These are phyloP conservation scores for Tonatia bakeri DNA, from an alignment of 2,113 vertebrate species.

Conservation along the genomic window DNA sequence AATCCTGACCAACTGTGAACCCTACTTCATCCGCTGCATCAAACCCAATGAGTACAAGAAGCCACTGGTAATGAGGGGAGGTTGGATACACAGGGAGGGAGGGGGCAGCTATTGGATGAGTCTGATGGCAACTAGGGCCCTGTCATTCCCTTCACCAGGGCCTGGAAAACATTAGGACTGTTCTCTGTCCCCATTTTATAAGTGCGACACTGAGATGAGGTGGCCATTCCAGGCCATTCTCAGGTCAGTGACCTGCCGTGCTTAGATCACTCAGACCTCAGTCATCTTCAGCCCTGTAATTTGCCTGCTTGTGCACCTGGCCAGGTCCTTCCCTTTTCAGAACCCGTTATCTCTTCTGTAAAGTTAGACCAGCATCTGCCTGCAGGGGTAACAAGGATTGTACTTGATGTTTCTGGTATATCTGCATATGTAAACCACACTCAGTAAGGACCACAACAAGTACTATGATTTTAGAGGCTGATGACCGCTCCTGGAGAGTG, in stretches of 20 bases:
- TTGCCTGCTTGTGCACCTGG: neutral
- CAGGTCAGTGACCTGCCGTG: neutral
- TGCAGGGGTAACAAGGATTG: neutral
- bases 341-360: neutral
- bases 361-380: neutral
- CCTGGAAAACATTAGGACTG: neutral
- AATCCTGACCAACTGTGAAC: slow-evolving; percentile 90
- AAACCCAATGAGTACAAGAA: slow-evolving; percentile 98
- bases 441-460: neutral
- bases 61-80: slow-evolving; percentile 86
- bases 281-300: neutral
- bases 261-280: neutral
- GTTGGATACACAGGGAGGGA: neutral
- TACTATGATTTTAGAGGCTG: neutral
- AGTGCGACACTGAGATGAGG: neutral
- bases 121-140: neutral
- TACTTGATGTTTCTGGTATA: rapidly evolving
- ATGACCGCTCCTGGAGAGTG: neutral
- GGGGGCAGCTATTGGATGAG: neutral
- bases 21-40: slow-evolving; percentile 96
- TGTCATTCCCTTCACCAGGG: neutral
- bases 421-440: neutral
- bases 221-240: neutral
- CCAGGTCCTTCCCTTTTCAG: neutral
- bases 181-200: neutral